Conservation (phyloP, 2,797 vertebrate genomes). For the Centropyge bicolor region DNA sequence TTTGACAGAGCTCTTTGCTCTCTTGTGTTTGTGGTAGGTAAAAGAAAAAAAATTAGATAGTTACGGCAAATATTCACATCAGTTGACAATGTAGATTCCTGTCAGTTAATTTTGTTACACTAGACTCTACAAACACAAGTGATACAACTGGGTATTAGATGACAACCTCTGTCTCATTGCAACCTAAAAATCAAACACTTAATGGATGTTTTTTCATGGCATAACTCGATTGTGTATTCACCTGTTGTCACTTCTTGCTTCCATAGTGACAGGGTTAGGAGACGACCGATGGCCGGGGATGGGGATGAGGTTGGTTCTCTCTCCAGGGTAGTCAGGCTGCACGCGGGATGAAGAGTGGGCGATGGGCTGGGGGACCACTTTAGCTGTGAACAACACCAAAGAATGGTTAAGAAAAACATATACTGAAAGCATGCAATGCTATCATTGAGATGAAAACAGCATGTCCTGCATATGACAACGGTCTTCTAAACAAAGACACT, state of each 20-base stretch:
- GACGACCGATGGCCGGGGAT: slow-evolving; percentile 94
- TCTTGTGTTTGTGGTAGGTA: too few species aligned
- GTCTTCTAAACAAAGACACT: background rate
- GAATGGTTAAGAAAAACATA: background rate
- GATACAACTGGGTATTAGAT: background rate
- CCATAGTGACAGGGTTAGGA: slow-evolving; percentile 97
- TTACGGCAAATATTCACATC: background rate
- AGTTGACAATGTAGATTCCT: too few species aligned
- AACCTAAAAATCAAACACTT: background rate
- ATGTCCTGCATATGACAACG: background rate
- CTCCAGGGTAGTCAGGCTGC: slow-evolving; percentile 93
- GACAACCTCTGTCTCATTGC: background rate
- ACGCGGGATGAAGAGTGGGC: slow-evolving; percentile 95
- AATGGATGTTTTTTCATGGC: too few species aligned
- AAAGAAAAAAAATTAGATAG: too few species aligned
- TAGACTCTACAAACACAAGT: background rate
- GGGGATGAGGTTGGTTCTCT: slow-evolving; percentile 94
- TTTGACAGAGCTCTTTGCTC: background rate
- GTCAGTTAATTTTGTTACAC: background rate
- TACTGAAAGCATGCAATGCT: background rate
- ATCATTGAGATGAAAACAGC: background rate
- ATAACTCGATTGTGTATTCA: slow-evolving; percentile 57
- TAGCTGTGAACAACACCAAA: slow-evolving; percentile 84
- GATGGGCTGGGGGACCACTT: slow-evolving; percentile 98
- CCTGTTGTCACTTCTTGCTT: slow-evolving; percentile 96